These are phyloP conservation scores for Graptemys geographica DNA, from an alignment of 2,797 vertebrate species.

Conservation along the genomic window DNA sequence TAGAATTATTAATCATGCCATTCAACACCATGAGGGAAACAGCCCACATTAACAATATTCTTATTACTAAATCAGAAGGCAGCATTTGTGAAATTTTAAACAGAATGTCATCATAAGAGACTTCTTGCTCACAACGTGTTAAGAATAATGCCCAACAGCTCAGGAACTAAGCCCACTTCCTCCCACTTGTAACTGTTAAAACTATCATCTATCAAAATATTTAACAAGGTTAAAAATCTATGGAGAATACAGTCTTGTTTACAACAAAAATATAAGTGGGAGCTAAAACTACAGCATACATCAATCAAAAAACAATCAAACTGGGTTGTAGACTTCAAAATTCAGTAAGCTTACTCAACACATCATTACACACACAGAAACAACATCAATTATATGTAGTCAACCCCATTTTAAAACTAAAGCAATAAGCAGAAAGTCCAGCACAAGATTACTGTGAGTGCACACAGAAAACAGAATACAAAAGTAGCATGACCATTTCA, in stretches of 20 bases:
- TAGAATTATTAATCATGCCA: conserved; percentile 23
- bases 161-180: neutral
- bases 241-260: conserved; percentile 7
- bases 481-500: neutral
- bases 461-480: neutral
- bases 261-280: neutral
- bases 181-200: neutral
- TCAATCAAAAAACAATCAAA: neutral
- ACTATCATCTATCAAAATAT: conserved; percentile 43
- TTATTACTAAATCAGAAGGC: conserved; percentile 53
- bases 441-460: neutral
- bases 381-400: neutral
- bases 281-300: neutral
- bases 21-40: conserved; percentile 5
- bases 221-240: conserved; percentile 11
- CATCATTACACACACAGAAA: neutral
- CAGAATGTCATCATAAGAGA: neutral
- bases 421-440: neutral
- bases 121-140: neutral
- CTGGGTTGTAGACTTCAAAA: neutral
- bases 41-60: conserved; percentile 32
- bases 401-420: neutral
- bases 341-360: neutral
- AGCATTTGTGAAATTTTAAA: conserved; percentile 19
- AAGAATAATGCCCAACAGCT: conserved; percentile 16